Evolutionary conservation across 2,797 vertebrate species (phyloP), one percentile per base, ranked within the genome.

Genomic region (Pseudopleuronectes americanus): DNA sequence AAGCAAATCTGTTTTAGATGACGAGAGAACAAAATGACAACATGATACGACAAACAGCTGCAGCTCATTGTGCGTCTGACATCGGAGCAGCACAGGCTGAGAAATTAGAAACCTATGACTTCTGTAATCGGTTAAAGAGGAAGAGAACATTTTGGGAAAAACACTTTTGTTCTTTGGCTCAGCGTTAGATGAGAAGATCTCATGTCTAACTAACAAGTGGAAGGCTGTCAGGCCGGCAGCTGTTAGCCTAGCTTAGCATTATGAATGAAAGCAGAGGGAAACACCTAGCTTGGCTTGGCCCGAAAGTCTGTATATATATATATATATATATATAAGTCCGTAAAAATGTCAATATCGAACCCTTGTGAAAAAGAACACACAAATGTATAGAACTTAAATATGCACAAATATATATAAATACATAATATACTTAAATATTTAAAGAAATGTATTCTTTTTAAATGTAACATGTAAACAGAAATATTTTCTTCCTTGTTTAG

Each of bases 11-110:
- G 48, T 63, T 54, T 62, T 0, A 23, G 9, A 33, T 1, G 17
- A 57, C 7, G 60, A 23, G 48, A 64, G 10, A 43, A 48, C 59
- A 77, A 77, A 38, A 38, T 4, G 22, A 38, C 2, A 74, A 4
- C 7, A 13, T 2, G 4, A 47, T 53, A 62, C 57, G 24, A 47
- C 21, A 64, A 70, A 75, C 61, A 61, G 61, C 47, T 53, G 66
- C 16, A 31, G 7, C 10, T 28, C 7, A 24, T 43, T 61, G 26
- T 45, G 45, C 28, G 22, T 43, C 31, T 66, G 24, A 54, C 28
- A 5, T 31, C 0, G n/a, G 1, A 28, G 12, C 13, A 14, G 45
- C 21, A 64, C 4, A 61, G 22, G 57, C 12, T 41, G 53, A 69
- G 21, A 6, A 68, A 54, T 48, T 13, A 41, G 10, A 41, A 23